phyloP scores from a whole-genome alignment of 2,888 invertebrate species.

The Platypus cylindrus region DNA sequence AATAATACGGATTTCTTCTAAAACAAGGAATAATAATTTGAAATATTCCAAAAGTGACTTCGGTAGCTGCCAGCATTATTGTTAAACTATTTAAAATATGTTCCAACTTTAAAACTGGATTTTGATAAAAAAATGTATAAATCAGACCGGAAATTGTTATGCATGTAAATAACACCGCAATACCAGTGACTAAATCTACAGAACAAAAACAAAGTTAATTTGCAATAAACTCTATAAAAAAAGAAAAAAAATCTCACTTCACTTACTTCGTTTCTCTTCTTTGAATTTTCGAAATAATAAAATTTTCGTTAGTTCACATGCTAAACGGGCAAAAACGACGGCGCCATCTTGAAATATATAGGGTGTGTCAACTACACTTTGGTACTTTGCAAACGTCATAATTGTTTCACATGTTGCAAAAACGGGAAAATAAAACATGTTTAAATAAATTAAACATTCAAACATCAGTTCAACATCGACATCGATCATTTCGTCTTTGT shows the following conservation, averaged over 20 bases:
- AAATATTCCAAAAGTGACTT: slow-evolving; percentile 23
- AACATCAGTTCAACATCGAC: slow-evolving; percentile 27
- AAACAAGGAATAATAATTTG: slow-evolving; percentile 22
- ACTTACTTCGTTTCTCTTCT: slow-evolving; percentile 23
- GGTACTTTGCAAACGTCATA: slow-evolving; percentile 24
- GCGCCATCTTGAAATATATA: slow-evolving; percentile 22
- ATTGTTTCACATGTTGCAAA: slow-evolving; percentile 24
- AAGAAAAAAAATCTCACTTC: background rate
- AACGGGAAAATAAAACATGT: slow-evolving; percentile 24
- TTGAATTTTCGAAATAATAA: slow-evolving; percentile 22
- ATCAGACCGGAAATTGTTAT: slow-evolving; percentile 20
- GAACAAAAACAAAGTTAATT: slow-evolving; percentile 7
- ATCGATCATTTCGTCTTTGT: slow-evolving; percentile 19
- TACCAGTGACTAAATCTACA: slow-evolving; percentile 22
- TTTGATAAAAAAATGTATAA: slow-evolving; percentile 23
- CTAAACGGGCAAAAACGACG: slow-evolving; percentile 21
- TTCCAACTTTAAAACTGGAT: slow-evolving; percentile 24
- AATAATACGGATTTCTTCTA: slow-evolving; percentile 20
- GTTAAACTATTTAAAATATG: slow-evolving; percentile 23
- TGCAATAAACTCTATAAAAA: background rate
- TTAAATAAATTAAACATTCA: slow-evolving; percentile 26
- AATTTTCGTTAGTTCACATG: slow-evolving; percentile 24
- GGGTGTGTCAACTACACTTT: slow-evolving; percentile 21
- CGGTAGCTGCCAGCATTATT: slow-evolving; percentile 20
- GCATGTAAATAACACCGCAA: slow-evolving; percentile 22